Evolutionary conservation across 2,888 invertebrate genomes (phyloP), one percentile per base, ranked within the genome.

Genomic region (Tenthredo distinguenda): DNA sequence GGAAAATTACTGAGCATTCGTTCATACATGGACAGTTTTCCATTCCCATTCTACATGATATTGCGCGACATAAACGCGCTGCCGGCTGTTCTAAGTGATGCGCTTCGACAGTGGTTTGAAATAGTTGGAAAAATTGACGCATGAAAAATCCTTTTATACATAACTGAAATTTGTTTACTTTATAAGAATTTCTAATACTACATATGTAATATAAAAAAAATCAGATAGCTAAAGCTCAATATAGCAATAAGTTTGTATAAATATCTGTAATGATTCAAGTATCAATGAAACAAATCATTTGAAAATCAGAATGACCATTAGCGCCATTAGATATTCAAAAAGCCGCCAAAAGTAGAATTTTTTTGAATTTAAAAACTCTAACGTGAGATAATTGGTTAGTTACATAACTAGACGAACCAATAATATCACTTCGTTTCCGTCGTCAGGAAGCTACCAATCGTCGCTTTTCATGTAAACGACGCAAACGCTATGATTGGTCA

Each of bases 81-180:
- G 86, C 99, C 99, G 0, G 95, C 96, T 55, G 98, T 99, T 1
- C 94, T 99, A 43, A 98, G 99, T 89, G 99, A 99, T 93, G 99
- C 99, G 0, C 95, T 99, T 87, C 94, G 99, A 86, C 99, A 99
- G 92, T 99, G 99, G 99, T 99, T 99, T 93, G 99, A 99, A 94
- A 94, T 99, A 86, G 98, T 99, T 18, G 97, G 97, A 26, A 96
- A 96, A 92, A 94, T 94, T 84, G 92, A 93, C 65, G 58, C 47
- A 21, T 85, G 34, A 58, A 26, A 74, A 37, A 34, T 21, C 18
- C 10, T 43, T 40, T 21, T 21, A 9, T 43, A 43, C n/a, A n/a
- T 40, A 26, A 43, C 12, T 47, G 47, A 47, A 9, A 74, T 21
- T 74, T 31, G 26, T 7, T 43, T 74, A 74, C 21, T 7, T 43